Evolutionary conservation across 2,888 invertebrate genomes (phyloP), one percentile per base, ranked within the genome.

Genomic region (Apamea epomidion): DNA sequence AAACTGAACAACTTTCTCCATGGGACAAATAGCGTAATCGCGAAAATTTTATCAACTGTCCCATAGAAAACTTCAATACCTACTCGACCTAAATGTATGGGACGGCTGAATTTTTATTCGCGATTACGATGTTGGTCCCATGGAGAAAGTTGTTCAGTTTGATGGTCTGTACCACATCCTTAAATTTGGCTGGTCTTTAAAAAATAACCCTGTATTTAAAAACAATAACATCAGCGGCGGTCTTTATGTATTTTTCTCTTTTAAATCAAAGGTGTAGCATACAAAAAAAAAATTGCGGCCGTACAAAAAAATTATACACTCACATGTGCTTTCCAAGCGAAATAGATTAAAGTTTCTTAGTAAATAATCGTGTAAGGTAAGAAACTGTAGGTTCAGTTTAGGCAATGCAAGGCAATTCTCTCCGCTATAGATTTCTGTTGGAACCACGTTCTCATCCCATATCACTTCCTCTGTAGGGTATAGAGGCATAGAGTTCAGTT

Each of bases 391-490:
- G 96, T 99, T 99, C 7, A 99, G 97, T 94, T 99, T 99, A 0
- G 99, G 99, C 85, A 99, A 97, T 0, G 99, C 99, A 58, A 99
- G 97, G 90, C 99, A 99, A 37, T 98, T 99, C 94, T 99, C 99
- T 0, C 99, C 99, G 67, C 99, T 99, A 96, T 99, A 99, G 93
- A 99, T 99, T 92, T 99, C 99, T 0, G 99, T 99, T 0, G 99
- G 99, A 0, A 99, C 99, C 68, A 99, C 98, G 93, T 99, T 99
- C 94, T 99, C 99, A 95, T 99, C 99, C 99, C 99, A 99, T 90
- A 99, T 99, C 5, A 99, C 98, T 82, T 99, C 98, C 94, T 99
- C 99, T 0, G 99, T 99, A 0, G 99, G 99, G 94, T 99, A 99
- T 0, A 99, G 97, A 0, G 99, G 99, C 99, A 99, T 99, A 90